These are phyloP conservation scores for Ceryle rudis DNA, from an alignment of 2,797 vertebrate genomes.

Conservation along the genomic window DNA sequence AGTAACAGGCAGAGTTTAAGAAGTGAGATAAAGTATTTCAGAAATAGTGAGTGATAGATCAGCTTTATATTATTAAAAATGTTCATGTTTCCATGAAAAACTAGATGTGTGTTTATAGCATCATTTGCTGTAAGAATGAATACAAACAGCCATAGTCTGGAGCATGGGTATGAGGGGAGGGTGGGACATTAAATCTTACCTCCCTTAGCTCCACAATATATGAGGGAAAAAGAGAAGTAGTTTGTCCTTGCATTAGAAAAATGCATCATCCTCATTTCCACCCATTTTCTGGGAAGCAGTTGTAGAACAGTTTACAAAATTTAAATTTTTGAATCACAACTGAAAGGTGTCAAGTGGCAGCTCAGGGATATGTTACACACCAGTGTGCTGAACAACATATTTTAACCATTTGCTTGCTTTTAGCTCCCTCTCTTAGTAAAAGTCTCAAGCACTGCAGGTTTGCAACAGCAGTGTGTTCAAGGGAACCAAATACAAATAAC, in stretches of 20 bases:
- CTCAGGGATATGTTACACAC: not conserved
- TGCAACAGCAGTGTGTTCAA: not conserved
- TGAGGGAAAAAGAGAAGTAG: not conserved
- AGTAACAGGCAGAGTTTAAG: not conserved
- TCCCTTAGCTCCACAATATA: not conserved
- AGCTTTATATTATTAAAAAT: not conserved
- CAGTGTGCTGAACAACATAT: not conserved
- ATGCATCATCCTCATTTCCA: not conserved
- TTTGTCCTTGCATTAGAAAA: not conserved
- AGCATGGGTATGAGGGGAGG: not conserved
- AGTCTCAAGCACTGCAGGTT: not conserved
- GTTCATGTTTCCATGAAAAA: not conserved
- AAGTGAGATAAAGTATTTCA: not conserved
- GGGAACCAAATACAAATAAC: not conserved
- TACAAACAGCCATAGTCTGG: not conserved
- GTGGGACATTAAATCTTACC: not conserved
- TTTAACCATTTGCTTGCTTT: not conserved
- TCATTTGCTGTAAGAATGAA: not conserved
- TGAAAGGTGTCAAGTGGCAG: not conserved
- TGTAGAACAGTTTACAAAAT: not conserved
- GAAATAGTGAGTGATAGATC: not conserved
- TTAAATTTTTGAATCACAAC: not conserved
- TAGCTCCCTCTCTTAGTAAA: not conserved
- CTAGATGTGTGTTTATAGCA: not conserved
- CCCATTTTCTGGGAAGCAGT: not conserved